Conservation (phyloP, 2,797 vertebrate species). For the Silurus lanzhouensis region DNA sequence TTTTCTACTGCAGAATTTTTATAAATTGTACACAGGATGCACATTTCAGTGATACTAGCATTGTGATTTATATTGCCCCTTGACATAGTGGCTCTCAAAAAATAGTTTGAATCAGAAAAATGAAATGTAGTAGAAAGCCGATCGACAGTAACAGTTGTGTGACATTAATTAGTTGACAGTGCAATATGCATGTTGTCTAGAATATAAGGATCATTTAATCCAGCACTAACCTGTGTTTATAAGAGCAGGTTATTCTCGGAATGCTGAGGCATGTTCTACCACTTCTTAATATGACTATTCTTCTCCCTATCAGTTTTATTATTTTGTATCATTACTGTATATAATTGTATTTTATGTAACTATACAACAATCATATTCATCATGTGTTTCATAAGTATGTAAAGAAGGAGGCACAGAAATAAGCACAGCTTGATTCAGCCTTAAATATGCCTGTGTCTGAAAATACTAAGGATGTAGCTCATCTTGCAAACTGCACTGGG, state of each 20-base stretch:
- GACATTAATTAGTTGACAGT: neutral
- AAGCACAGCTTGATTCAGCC: neutral
- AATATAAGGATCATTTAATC: neutral
- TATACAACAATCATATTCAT: neutral
- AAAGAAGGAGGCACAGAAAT: neutral
- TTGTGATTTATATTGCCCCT: slow-evolving; percentile 53
- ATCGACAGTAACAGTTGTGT: neutral
- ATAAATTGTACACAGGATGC: slow-evolving; percentile 62
- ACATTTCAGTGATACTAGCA: slow-evolving; percentile 57
- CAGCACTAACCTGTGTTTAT: neutral
- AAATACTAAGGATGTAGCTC: neutral
- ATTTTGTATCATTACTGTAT: neutral
- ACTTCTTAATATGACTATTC: neutral
- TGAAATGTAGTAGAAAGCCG: slow-evolving; percentile 34
- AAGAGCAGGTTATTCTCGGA: neutral
- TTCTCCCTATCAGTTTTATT: neutral
- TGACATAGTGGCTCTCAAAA: slow-evolving; percentile 43
- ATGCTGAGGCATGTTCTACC: neutral
- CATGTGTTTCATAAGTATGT: neutral
- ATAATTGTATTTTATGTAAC: neutral
- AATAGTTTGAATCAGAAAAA: slow-evolving; percentile 44
- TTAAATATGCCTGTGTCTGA: neutral
- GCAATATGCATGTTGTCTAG: neutral
- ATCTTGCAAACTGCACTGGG: neutral
- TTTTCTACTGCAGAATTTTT: slow-evolving; percentile 64